Percentiles rank a stretch among this genome's conserved stretches.
Evolutionary conservation across 2,888 invertebrate species (phyloP).

Genomic region (Eupsilia transversa): DNA sequence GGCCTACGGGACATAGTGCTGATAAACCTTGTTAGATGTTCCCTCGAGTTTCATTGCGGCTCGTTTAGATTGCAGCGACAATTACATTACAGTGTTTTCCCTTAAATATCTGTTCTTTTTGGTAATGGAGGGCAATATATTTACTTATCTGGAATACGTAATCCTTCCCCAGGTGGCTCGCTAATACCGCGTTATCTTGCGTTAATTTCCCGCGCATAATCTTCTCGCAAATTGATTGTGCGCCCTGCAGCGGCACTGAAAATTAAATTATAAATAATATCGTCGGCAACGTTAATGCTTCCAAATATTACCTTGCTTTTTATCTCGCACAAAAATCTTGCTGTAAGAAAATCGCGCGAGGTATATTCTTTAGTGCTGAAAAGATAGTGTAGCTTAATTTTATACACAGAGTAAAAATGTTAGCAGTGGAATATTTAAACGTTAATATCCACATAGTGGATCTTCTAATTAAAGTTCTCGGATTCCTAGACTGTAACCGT

Average conservation of each 20-base stretch:
- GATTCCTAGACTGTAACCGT: conserved; percentile 66
- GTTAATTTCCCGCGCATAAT: conserved; percentile 85
- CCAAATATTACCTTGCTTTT: conserved; percentile 50
- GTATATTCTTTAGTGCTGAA: conserved; percentile 39
- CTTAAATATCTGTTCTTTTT: conserved; percentile 81
- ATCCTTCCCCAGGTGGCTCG: conserved; percentile 85
- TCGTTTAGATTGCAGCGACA: conserved; percentile 82
- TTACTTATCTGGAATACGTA: conserved; percentile 83
- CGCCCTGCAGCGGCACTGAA: conserved; percentile 65
- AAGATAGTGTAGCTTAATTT: conserved; percentile 42
- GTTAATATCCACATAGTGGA: conserved; percentile 57
- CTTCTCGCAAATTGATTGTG: conserved; percentile 83
- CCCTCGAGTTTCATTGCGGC: conserved; percentile 75
- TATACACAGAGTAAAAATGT: conserved; percentile 43
- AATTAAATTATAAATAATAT: conserved; percentile 74
- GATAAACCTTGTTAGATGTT: conserved; percentile 81
- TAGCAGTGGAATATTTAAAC: conserved; percentile 42
- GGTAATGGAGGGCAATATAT: conserved; percentile 84
- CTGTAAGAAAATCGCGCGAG: conserved; percentile 25
- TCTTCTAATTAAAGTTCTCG: conserved; percentile 67
- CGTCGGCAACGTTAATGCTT: conserved; percentile 54
- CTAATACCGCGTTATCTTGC: conserved; percentile 85
- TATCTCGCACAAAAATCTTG: conserved; percentile 56
- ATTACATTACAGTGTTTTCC: conserved; percentile 79
- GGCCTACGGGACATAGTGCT: conserved; percentile 72